Evolutionary conservation across 1,140 invertebrate species (phyloP).

Genomic region (Trinorchestia longiramus): DNA sequence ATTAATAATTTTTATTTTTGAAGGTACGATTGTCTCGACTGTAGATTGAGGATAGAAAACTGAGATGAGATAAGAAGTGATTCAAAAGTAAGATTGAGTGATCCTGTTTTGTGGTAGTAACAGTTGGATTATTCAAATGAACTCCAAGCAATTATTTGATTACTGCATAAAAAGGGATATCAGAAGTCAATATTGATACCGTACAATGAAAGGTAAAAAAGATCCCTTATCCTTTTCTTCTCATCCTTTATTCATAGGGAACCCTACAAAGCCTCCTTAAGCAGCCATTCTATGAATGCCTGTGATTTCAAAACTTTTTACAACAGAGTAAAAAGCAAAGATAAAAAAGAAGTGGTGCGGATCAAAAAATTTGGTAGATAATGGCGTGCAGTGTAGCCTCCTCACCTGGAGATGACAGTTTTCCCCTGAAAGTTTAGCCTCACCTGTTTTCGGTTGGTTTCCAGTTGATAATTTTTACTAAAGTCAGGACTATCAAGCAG

Average conservation of each 20-base stretch:
- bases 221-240: no score
- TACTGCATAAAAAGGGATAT: not conserved
- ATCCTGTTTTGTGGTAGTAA: not conserved
- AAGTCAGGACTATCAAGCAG: conserved; percentile 33
- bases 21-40: not conserved
- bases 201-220: no score
- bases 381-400: no score
- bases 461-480: conserved; percentile 13
- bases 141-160: not conserved
- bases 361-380: no score
- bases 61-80: not conserved
- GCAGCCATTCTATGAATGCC: no score
- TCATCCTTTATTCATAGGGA: no score
- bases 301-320: no score
- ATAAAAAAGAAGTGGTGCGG: not conserved
- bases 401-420: not conserved
- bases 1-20: not conserved
- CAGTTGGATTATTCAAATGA: not conserved
- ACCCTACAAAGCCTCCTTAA: no score
- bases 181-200: not conserved
- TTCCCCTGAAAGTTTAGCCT: not conserved
- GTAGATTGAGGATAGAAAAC: not conserved
- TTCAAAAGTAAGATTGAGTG: not conserved
- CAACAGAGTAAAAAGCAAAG: no score
- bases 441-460: conserved; percentile 13